These are phyloP conservation scores for Papilio elwesi DNA, from an alignment of 2,888 invertebrate genomes.

Conservation along the genomic window DNA sequence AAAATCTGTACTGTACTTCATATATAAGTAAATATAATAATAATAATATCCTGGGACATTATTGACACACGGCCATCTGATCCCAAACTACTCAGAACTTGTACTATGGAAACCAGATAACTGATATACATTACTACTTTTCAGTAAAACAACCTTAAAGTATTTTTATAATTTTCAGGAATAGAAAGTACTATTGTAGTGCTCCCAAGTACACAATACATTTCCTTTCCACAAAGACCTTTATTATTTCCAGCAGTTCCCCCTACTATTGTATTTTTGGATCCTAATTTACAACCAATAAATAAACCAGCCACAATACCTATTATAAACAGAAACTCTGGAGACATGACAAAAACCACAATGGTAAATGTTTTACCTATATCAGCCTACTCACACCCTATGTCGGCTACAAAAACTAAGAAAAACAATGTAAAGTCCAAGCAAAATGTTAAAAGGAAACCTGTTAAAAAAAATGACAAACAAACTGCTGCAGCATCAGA, in stretches of 20 bases:
- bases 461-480: constrained; percentile 42
- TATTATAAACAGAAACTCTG: constrained; percentile 65
- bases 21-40: too few relatives aligned
- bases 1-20: background rate
- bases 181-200: constrained; percentile 75
- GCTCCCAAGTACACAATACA: constrained; percentile 73
- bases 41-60: too few relatives aligned
- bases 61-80: too few relatives aligned
- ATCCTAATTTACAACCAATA: constrained; percentile 66
- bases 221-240: constrained; percentile 73
- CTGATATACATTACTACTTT: constrained; percentile 17
- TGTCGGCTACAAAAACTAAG: constrained; percentile 69
- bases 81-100: too few relatives aligned
- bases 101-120: too few relatives aligned
- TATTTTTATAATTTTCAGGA: constrained; percentile 55
- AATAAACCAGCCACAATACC: constrained; percentile 64
- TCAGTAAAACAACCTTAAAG: constrained; percentile 2
- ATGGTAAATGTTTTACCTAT: constrained; percentile 80
- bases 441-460: constrained; percentile 44
- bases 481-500: constrained; percentile 19
- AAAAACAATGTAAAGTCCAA: constrained; percentile 63
- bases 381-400: constrained; percentile 76
- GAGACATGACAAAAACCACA: constrained; percentile 77
- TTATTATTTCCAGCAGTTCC: constrained; percentile 70
- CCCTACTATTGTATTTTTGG: constrained; percentile 73